Evolutionary conservation across 1,140 invertebrate genomes (phyloP), one percentile per base, ranked within the genome.

Genomic region (Agrypnia vestita): DNA sequence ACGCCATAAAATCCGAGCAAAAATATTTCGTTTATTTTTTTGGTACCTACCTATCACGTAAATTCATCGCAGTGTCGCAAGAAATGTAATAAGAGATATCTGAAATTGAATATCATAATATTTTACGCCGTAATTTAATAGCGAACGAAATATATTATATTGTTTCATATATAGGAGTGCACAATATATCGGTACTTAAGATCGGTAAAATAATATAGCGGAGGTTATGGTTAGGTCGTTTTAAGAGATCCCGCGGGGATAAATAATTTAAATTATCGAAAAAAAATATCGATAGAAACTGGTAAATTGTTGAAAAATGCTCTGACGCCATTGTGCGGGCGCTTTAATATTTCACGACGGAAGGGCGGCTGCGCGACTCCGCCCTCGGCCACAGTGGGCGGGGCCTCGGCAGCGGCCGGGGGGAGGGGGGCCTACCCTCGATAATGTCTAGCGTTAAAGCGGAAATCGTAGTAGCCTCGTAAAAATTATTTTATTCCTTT

Each of bases 291-390:
- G 6, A 35, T 35, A 21, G 8, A 59, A 21, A 59, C n/a, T 21
- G n/a, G 4, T 17, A 17, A 17, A 53, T 17, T 17, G 19, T 62
- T 35, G 1, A 0, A 25, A 62, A 64, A n/a, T 47, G 11, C 43
- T 17, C 35, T 11, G 51, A 44, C 71, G 71, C 71, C 53, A 56
- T 74, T 74, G 71, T 15, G 0, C 43, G 8, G 67, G 3, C n/a
- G 21, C 51, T 53, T 74, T 11, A 74, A 74, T 74, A 74, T 55
- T 74, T 55, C 1, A 72, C 7, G 10, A 25, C 25, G 10, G 67
- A 1, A 15, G 11, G 82, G 82, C 84, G 83, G 78, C 80, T 84
- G 81, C 73, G 81, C 86, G 86, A 86, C 86, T 86, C 86, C 86
- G 85, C 84, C 76, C 83, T 51, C 35, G 69, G 78, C 78, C 62